These are phyloP conservation scores for Punctoribates punctum DNA, from an alignment of 2,888 invertebrate genomes.

Conservation along the genomic window DNA sequence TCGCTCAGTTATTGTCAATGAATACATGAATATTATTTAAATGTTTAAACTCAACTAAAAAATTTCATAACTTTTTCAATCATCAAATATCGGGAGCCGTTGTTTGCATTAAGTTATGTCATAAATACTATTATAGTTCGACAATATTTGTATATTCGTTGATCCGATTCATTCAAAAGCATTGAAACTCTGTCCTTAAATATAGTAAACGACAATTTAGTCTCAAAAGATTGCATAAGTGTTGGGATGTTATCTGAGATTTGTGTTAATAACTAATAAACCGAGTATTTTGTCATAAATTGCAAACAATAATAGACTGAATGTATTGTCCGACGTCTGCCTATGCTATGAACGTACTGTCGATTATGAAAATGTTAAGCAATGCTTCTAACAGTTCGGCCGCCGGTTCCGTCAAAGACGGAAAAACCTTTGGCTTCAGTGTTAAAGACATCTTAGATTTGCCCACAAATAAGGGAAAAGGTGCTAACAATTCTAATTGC, in stretches of 20 bases:
- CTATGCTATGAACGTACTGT: conserved; percentile 33
- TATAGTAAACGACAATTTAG: too few species aligned
- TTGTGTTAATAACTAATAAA: too few species aligned
- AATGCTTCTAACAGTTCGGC: conserved; percentile 12
- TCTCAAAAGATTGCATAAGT: too few species aligned
- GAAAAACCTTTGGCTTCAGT: conserved; percentile 63
- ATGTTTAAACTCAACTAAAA: neutral
- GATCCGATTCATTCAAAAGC: too few species aligned
- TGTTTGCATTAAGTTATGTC: too few species aligned
- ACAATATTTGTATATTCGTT: too few species aligned
- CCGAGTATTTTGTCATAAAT: neutral
- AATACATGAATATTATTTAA: conserved; percentile 2
- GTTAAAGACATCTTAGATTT: conserved; percentile 89
- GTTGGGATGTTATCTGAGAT: too few species aligned
- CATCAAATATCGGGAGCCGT: too few species aligned
- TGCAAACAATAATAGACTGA: neutral
- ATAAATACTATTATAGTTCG: too few species aligned
- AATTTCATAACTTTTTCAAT: conserved; percentile 2
- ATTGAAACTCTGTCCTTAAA: too few species aligned
- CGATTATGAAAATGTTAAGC: conserved; percentile 25
- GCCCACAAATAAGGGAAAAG: conserved; percentile 58
- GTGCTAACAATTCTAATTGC: conserved; percentile 11
- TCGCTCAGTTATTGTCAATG: neutral
- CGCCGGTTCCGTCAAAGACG: neutral
- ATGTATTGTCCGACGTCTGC: conserved; percentile 30